These are phyloP conservation scores for Leucoraja erinaceus DNA, from an alignment of 2,113 vertebrate species.

Conservation along the genomic window DNA sequence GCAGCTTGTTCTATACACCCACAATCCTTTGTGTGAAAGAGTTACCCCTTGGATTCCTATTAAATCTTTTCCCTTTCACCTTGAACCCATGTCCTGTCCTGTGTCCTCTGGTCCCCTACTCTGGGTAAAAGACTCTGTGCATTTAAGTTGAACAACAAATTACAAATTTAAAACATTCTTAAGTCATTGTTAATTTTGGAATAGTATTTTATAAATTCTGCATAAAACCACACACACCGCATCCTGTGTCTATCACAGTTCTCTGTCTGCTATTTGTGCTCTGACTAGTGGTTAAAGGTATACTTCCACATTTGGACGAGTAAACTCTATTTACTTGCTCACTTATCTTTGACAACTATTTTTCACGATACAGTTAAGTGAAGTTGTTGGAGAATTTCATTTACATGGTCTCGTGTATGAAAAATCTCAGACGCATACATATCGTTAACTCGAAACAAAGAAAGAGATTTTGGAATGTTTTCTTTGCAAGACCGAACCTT, in stretches of 20 bases:
- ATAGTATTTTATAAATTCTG: conserved; percentile 17
- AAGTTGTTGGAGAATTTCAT: neutral
- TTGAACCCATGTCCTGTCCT: too few relatives aligned
- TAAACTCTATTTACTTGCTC: neutral
- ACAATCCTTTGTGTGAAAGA: too few relatives aligned
- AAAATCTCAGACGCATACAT: neutral
- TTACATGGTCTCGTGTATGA: neutral
- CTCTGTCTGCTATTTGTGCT: neutral
- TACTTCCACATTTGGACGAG: neutral
- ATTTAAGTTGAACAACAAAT: neutral
- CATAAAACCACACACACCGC: conserved; percentile 1
- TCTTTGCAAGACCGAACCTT: neutral
- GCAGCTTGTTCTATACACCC: too few relatives aligned
- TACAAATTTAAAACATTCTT: neutral
- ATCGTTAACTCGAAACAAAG: neutral
- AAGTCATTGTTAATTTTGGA: neutral
- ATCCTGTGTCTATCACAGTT: conserved; percentile 3
- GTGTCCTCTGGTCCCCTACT: too few relatives aligned
- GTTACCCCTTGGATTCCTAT: too few relatives aligned
- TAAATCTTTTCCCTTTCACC: too few relatives aligned
- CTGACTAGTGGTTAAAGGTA: neutral
- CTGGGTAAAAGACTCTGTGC: too few relatives aligned
- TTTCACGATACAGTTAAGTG: neutral
- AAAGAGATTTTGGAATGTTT: neutral
- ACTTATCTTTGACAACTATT: neutral